Evolutionary conservation across 2,888 invertebrate genomes (phyloP).

Genomic region (Strigamia crassipes): DNA sequence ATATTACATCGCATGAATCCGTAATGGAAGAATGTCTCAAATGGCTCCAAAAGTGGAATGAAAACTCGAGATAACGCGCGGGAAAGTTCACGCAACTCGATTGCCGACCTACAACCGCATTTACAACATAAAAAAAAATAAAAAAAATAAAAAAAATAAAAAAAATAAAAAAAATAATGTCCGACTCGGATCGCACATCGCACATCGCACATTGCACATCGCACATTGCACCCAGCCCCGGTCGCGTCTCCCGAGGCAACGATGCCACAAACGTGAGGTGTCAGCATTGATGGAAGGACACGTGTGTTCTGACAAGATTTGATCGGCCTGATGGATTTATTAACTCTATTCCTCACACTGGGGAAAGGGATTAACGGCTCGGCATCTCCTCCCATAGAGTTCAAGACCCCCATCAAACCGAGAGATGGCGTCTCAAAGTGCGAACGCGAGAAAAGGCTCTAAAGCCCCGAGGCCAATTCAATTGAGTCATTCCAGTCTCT

Average conservation of each 20-base stretch:
- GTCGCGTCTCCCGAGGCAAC: neutral
- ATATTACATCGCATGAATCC: slow-evolving; percentile 35
- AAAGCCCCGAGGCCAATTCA: slow-evolving; percentile 42
- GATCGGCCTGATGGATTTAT: slow-evolving; percentile 42
- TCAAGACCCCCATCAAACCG: slow-evolving; percentile 32
- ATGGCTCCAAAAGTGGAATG: slow-evolving; percentile 25
- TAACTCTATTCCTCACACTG: slow-evolving; percentile 29
- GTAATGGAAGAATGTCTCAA: slow-evolving; percentile 24
- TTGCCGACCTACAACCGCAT: slow-evolving; percentile 5
- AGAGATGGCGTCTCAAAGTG: slow-evolving; percentile 35
- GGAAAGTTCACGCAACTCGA: neutral
- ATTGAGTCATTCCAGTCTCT: slow-evolving; percentile 36
- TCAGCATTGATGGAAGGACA: slow-evolving; percentile 21
- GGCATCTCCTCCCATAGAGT: slow-evolving; percentile 11
- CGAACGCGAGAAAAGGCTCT: slow-evolving; percentile 42
- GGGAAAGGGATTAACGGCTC: slow-evolving; percentile 38
- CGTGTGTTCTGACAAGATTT: slow-evolving; percentile 38
- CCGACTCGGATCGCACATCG: neutral
- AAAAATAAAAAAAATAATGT: neutral
- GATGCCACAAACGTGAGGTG: slow-evolving; percentile 14
- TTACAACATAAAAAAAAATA: too few relatives aligned
- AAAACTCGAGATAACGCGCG: slow-evolving; percentile 22
- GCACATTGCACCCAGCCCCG: too few relatives aligned
- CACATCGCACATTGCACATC: too few relatives aligned
- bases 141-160: neutral